Evolutionary conservation across 2,113 vertebrate genomes (phyloP).

Genomic region (Periophthalmodon schlosseri): DNA sequence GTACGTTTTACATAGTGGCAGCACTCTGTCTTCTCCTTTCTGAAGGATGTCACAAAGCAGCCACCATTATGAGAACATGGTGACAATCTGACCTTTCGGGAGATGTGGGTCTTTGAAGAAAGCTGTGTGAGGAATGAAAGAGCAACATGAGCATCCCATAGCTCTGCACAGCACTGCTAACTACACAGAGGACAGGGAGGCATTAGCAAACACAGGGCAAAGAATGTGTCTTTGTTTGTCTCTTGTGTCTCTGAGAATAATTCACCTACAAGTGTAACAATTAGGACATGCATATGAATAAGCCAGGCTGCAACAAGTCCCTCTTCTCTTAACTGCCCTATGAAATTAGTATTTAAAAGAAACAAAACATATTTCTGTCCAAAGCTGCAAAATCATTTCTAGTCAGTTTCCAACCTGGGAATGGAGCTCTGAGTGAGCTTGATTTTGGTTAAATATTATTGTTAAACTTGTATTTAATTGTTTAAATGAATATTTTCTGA

Average conservation of each 20-base stretch:
- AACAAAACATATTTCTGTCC: neutral
- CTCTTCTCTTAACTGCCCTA: neutral
- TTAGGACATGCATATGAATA: slow-evolving; percentile 13
- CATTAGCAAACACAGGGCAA: slow-evolving; percentile 37
- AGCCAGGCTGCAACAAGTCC: neutral
- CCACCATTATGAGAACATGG: slow-evolving; percentile 15
- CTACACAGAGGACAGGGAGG: slow-evolving; percentile 34
- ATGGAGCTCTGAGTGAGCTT: too few species aligned
- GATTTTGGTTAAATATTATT: too few species aligned
- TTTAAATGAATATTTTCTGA: too few species aligned
- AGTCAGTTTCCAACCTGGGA: neutral
- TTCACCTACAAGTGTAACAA: slow-evolving; percentile 32
- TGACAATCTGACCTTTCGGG: slow-evolving; percentile 32
- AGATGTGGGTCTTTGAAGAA: slow-evolving; percentile 32
- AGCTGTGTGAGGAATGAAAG: slow-evolving; percentile 43
- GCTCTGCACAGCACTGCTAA: slow-evolving; percentile 57
- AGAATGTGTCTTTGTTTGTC: slow-evolving; percentile 26
- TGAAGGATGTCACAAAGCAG: neutral
- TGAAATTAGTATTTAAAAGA: slow-evolving; percentile 7
- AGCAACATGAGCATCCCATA: slow-evolving; percentile 43
- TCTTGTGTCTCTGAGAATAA: slow-evolving; percentile 29
- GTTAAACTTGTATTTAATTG: too few species aligned
- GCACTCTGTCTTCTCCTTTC: neutral
- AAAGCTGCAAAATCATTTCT: neutral
- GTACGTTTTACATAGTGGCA: neutral